A percentile compares a stretch with the other conserved stretches of the same genome.
Evolutionary conservation across 2,888 invertebrate species (phyloP).

Genomic region (Mesoligia furuncula): DNA sequence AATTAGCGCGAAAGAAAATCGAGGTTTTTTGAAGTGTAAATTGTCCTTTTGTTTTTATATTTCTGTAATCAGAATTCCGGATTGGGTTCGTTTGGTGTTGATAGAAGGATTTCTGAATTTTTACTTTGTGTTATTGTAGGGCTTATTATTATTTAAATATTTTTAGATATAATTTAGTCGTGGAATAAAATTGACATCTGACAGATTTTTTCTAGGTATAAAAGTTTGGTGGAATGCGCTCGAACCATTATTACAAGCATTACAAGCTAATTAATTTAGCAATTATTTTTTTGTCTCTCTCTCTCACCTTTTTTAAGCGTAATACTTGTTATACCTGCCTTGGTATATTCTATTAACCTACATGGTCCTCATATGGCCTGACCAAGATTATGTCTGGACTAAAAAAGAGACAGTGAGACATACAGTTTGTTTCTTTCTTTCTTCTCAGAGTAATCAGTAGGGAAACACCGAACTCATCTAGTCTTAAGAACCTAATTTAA

Average conservation of each 20-base stretch:
- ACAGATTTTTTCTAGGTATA: no score
- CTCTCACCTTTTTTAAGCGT: not conserved
- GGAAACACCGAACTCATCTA: not conserved
- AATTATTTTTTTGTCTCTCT: not conserved
- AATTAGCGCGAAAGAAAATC: conserved; percentile 77
- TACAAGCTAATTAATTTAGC: not conserved
- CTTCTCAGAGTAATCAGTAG: not conserved
- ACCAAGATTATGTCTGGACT: not conserved
- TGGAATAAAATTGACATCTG: no score
- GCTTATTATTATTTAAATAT: conserved; percentile 30
- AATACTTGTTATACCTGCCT: not conserved
- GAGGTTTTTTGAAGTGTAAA: conserved; percentile 68
- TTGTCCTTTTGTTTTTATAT: conserved; percentile 68
- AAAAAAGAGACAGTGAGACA: not conserved
- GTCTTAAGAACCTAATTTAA: not conserved
- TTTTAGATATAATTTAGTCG: no score
- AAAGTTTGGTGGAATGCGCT: no score
- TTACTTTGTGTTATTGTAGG: conserved; percentile 14
- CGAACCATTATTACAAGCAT: not conserved
- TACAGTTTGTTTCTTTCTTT: not conserved
- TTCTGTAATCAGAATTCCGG: conserved; percentile 59
- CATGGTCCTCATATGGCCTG: not conserved
- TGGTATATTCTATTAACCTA: not conserved
- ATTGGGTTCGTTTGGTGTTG: conserved; percentile 52
- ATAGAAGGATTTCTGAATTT: conserved; percentile 37